Base-by-base conservation (phyloP, 2,888 invertebrate species). In the Andrena fulva region DNA sequence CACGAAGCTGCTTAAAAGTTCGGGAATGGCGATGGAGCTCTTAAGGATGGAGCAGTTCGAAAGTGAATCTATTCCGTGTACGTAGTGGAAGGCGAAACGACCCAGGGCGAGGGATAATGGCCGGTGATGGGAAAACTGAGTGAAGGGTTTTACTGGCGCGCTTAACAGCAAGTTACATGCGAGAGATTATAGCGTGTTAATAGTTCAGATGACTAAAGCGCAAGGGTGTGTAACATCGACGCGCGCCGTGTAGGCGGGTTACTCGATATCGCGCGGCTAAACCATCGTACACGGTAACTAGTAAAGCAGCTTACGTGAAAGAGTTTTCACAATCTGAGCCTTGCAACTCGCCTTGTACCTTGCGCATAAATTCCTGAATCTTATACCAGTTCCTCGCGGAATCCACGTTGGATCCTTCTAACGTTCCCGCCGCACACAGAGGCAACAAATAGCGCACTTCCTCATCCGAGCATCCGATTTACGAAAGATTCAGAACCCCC, bases 181-280 rank as follows among this genome's bases (percentile, higher is more conserved):
- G 64, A 33, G 66, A 59, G 76, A 85, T 87, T 82, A 82, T 80
- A 85, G 54, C 66, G 64, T 73, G 79, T 77, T 70, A 80, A 81
- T 81, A 81, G 72, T 77, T 73, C 24, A 5, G 69, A 64, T 66
- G 72, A 81, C 66, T 56, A n/a, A 64, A 66, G 69, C 35, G 48
- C 59, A 3, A 67, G 56, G 33, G 59, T 20, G 54, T 33, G 77
- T 59, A 67, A 79, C 72, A 52, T 68, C 62, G 50, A 52, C 56
- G 50, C 16, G 31, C 20, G 20, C 56, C 71, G 72, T 29, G 69
- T 59, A 35, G 68, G 73, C 52, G 56, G 10, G 56, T 33, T 35
- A 33, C 52, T 62, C 54, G 63, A 69, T 64, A 50, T 50, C 33
- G 10, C 35, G 16, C n/a, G 24, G 20, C 6, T 16, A 6, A 29